These are phyloP conservation scores for Cebus imitator DNA, from an alignment of 2,113 vertebrate species.

Conservation along the genomic window DNA sequence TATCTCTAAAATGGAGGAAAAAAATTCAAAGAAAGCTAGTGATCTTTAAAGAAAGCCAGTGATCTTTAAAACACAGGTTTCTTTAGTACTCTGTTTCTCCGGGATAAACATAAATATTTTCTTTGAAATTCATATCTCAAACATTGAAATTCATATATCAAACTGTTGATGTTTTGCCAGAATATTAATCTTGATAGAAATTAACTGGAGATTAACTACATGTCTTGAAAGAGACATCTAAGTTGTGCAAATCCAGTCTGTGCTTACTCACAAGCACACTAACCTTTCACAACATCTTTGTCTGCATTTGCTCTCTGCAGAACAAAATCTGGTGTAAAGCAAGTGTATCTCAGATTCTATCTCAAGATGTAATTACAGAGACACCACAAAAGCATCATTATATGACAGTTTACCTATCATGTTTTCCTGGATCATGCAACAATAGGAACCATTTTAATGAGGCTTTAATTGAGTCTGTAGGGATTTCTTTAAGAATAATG, in stretches of 20 bases:
- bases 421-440: neutral
- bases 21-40: neutral
- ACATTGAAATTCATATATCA: neutral
- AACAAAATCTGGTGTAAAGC: neutral
- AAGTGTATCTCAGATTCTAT: neutral
- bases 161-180: neutral
- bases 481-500: neutral
- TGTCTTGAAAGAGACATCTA: neutral
- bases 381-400: neutral
- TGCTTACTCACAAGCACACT: neutral
- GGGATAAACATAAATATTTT: neutral
- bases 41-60: neutral
- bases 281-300: neutral
- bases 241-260: neutral
- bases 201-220: neutral
- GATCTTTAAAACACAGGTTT: neutral
- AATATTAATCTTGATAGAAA: neutral
- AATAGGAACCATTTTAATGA: slow-evolving; percentile 31
- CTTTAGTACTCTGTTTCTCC: neutral
- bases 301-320: neutral
- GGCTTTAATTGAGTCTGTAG: neutral
- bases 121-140: neutral
- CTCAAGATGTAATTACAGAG: neutral
- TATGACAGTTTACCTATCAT: neutral
- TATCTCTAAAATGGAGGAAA: neutral